Base-by-base conservation (phyloP, 2,888 invertebrate genomes). In the Encarsia formosa region DNA sequence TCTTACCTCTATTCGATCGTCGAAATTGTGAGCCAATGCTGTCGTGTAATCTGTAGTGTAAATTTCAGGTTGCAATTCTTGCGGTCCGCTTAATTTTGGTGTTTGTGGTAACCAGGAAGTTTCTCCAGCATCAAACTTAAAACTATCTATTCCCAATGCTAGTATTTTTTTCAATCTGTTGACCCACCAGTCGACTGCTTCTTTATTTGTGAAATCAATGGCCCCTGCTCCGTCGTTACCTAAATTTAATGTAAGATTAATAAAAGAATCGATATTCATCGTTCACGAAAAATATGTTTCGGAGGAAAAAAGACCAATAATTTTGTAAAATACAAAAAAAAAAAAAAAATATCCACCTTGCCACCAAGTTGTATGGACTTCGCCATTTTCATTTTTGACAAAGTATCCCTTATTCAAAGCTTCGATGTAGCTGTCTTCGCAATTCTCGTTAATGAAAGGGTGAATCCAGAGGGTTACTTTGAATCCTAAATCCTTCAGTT, bases 101-200 rank as follows among this genome's bases (percentile, higher is more conserved):
- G 82, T 77, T 70, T 82, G 79, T 26, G 86, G 85, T 35, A 82
- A 74, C 81, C 83, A 88, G 60, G 82, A 81, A 0, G 79, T 77
- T 70, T 90, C 89, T 20, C 90, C 91, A 38, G 89, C 90, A 64
- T 91, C 89, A 63, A 91, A 90, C 74, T 90, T 90, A 59, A 88
- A 82, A 53, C 84, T 83, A 63, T 87, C 85, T 18, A 91, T 81
- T 1, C 82, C 85, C 48, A 82, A 82, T 0, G 77, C 73, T 59
- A 82, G 75, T 2, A 94, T 59, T 5, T 69, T 65, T 47, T 75
- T 76, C 23, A 82, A 63, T 52, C 82, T 75, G 4, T 66, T 64
- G 0, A 76, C 66, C 72, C 77, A 84, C 84, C 84, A 85, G 1
- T 76, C 60, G 0, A 78, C 77, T 0, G 87, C 87, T 20, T 79